A percentile compares a stretch with the other conserved stretches of the same genome.
These are phyloP conservation scores for Spicauda simplicius DNA, from an alignment of 2,888 invertebrate genomes.

Conservation along the genomic window DNA sequence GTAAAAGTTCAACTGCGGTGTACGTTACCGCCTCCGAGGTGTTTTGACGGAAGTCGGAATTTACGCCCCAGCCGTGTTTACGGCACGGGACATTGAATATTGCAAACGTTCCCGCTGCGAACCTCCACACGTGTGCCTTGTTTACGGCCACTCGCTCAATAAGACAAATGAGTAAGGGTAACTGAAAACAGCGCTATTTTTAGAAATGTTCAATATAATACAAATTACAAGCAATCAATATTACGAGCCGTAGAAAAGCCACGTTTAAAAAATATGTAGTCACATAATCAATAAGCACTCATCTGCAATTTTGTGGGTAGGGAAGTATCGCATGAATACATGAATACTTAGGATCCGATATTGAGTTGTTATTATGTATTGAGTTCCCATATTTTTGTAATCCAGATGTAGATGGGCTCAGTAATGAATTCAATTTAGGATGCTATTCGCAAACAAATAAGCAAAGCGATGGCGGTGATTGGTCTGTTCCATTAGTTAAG, in stretches of 20 bases:
- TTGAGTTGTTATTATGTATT: constrained; percentile 12
- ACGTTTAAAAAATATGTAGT: background rate
- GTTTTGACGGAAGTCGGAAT: constrained; percentile 49
- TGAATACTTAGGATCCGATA: background rate
- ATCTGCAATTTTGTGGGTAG: background rate
- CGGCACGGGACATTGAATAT: constrained; percentile 50
- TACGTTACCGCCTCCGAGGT: constrained; percentile 47
- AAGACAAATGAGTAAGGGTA: constrained; percentile 12
- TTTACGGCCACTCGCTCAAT: constrained; percentile 16
- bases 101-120: constrained; percentile 44
- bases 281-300: no score
- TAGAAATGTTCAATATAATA: background rate
- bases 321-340: background rate
- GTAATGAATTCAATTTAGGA: constrained; percentile 43
- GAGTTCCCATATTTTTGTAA: constrained; percentile 11
- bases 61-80: constrained; percentile 48
- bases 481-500: constrained; percentile 50
- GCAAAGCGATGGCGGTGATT: constrained; percentile 39
- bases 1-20: constrained; percentile 48
- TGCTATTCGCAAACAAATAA: constrained; percentile 49
- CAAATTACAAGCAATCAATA: background rate
- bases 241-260: no score
- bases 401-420: constrained; percentile 27
- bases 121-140: constrained; percentile 22
- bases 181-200: background rate